Percentiles rank a stretch among this genome's conserved stretches.
These are phyloP conservation scores for Sebastes goodei DNA, from an alignment of 2,797 vertebrate genomes.

Conservation along the genomic window DNA sequence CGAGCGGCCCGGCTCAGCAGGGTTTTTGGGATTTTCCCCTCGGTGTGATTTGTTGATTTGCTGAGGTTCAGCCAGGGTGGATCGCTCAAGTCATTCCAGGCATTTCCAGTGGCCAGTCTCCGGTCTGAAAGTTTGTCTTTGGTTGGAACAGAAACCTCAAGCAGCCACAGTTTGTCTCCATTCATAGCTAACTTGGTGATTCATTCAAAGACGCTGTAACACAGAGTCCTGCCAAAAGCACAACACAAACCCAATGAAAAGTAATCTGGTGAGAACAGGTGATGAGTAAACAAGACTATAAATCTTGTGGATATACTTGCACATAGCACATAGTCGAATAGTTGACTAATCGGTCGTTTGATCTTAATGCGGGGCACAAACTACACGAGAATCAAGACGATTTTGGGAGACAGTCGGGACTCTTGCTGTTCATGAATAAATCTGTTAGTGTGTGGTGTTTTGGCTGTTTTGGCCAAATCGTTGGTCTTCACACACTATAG, in stretches of 20 bases:
- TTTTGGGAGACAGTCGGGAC: too few relatives aligned
- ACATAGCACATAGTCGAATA: too few relatives aligned
- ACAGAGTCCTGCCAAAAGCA: background rate
- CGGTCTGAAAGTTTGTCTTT: conserved; percentile 13
- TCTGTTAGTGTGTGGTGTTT: too few relatives aligned
- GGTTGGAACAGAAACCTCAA: background rate
- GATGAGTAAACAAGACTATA: background rate
- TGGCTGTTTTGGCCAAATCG: too few relatives aligned
- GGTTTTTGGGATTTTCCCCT: conserved; percentile 48
- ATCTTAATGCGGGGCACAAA: rapidly evolving
- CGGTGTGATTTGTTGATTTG: conserved; percentile 46
- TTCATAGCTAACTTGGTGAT: background rate
- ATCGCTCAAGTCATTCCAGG: conserved; percentile 9
- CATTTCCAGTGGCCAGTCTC: conserved; percentile 6
- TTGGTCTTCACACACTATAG: too few relatives aligned
- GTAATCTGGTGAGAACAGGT: background rate
- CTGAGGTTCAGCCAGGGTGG: conserved; percentile 36
- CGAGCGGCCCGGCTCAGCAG: background rate
- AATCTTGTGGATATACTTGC: background rate
- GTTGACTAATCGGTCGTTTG: too few relatives aligned
- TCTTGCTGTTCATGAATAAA: too few relatives aligned
- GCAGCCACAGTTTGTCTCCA: background rate
- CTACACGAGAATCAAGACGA: too few relatives aligned
- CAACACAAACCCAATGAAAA: background rate
- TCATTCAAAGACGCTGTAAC: background rate